A percentile compares a stretch with the other conserved stretches of the same genome.
Conservation (phyloP, 1,140 invertebrate species). For the Lethrus apterus region DNA sequence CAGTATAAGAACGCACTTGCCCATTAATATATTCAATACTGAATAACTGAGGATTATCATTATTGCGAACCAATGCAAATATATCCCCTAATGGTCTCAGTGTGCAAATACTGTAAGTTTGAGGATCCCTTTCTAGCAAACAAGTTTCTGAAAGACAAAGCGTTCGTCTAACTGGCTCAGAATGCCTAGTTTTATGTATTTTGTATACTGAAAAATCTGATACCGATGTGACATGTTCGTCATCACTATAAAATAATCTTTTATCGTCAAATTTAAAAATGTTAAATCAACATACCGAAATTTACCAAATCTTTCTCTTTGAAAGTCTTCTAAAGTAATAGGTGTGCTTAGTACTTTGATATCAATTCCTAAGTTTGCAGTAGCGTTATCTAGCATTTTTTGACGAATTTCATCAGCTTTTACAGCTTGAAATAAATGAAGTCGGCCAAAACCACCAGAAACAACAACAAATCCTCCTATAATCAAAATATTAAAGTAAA, state of each 20-base stretch:
- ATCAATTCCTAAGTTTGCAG: conserved; percentile 69
- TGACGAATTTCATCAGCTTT: conserved; percentile 80
- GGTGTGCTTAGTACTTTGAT: conserved; percentile 77
- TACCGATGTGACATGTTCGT: conserved; percentile 63
- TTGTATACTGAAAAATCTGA: conserved; percentile 91
- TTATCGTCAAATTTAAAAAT: no score
- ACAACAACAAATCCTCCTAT: conserved; percentile 79
- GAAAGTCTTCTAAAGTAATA: conserved; percentile 79
- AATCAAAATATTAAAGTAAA: conserved; percentile 1
- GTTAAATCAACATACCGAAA: conserved; percentile 63
- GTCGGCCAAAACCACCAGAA: conserved; percentile 75
- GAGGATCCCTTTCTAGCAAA: conserved; percentile 91
- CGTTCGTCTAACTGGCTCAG: conserved; percentile 72
- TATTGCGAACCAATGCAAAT: conserved; percentile 84
- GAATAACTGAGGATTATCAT: conserved; percentile 89
- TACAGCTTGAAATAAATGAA: conserved; percentile 82
- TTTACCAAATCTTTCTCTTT: conserved; percentile 80
- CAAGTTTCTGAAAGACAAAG: conserved; percentile 95
- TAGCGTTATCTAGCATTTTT: conserved; percentile 74
- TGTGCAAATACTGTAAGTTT: conserved; percentile 88
- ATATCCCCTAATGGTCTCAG: conserved; percentile 82
- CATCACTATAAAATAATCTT: conserved; percentile 36
- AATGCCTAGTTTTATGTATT: conserved; percentile 64
- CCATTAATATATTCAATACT: conserved; percentile 92
- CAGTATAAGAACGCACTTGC: conserved; percentile 77